These are phyloP conservation scores for Ctenopoma kingsleyae DNA, from an alignment of 2,797 vertebrate genomes.

Conservation along the genomic window DNA sequence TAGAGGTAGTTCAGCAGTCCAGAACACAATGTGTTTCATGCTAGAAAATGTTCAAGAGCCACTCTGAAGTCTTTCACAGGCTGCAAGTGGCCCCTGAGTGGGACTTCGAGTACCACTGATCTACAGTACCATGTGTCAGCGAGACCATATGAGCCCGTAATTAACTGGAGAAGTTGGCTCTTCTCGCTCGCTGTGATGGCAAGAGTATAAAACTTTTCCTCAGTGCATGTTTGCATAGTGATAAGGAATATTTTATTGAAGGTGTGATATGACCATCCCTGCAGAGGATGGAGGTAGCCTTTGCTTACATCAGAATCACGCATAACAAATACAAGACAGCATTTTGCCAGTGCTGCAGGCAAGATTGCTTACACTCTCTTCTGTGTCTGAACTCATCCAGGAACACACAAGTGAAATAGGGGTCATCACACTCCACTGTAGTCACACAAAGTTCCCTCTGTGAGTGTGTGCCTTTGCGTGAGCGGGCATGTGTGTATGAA, in stretches of 20 bases:
- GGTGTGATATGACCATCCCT: slow-evolving; percentile 36
- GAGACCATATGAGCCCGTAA: slow-evolving; percentile 63
- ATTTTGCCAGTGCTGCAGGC: slow-evolving; percentile 33
- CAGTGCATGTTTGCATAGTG: slow-evolving; percentile 55
- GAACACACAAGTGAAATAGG: slow-evolving; percentile 57
- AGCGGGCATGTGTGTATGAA: slow-evolving; percentile 14
- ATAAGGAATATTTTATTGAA: slow-evolving; percentile 63
- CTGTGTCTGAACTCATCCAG: slow-evolving; percentile 48
- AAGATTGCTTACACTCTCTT: slow-evolving; percentile 40
- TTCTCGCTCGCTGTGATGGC: slow-evolving; percentile 36
- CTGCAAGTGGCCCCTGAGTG: slow-evolving; percentile 59
- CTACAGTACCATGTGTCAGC: slow-evolving; percentile 48
- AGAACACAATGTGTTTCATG: slow-evolving; percentile 29
- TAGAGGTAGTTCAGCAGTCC: slow-evolving; percentile 16
- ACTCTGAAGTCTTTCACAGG: slow-evolving; percentile 56
- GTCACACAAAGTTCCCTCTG: slow-evolving; percentile 21
- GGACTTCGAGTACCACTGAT: slow-evolving; percentile 59
- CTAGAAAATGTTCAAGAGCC: slow-evolving; percentile 69
- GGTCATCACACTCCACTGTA: slow-evolving; percentile 46
- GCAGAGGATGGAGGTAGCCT: slow-evolving; percentile 22
- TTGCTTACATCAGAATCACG: slow-evolving; percentile 45
- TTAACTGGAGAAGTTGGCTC: slow-evolving; percentile 65
- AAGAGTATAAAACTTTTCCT: slow-evolving; percentile 57
- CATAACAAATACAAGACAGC: slow-evolving; percentile 42
- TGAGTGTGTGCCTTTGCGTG: background rate